Conservation (phyloP, 2,113 vertebrate species). For the Cyanoramphus novaezelandiae region DNA sequence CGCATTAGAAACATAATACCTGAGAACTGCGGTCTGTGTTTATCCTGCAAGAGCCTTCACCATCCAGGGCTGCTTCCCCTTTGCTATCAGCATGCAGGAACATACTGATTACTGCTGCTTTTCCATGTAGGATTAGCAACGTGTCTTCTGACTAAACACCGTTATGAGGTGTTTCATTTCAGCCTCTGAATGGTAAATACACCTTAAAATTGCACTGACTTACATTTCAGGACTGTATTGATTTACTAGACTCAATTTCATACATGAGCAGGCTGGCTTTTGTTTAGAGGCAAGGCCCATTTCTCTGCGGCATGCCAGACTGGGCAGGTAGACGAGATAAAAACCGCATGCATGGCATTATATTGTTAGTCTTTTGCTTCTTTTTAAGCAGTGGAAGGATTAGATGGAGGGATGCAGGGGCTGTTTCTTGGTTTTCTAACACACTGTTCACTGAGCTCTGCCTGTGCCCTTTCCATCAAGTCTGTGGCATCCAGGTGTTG, state of each 20-base stretch:
- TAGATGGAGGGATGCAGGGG: neutral
- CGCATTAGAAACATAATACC: neutral
- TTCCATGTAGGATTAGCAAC: neutral
- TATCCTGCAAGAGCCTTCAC: neutral
- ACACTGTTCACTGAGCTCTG: fast-evolving
- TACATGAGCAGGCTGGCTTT: neutral
- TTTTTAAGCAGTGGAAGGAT: neutral
- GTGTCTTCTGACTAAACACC: neutral
- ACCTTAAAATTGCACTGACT: neutral
- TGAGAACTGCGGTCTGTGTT: neutral
- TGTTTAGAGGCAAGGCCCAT: neutral
- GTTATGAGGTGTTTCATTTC: neutral
- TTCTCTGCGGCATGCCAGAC: neutral
- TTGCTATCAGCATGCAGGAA: neutral
- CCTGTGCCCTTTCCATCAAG: neutral
- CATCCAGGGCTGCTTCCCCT: neutral
- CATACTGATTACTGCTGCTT: neutral
- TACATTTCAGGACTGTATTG: neutral
- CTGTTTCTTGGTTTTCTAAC: neutral
- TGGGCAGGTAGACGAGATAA: neutral
- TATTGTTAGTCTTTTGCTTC: neutral
- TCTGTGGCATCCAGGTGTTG: neutral
- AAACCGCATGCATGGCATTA: neutral
- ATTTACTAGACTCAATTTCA: neutral
- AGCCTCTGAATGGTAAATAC: neutral